Base-by-base conservation (phyloP, 2,113 vertebrate genomes). In the Puffinus mauretanicus region DNA sequence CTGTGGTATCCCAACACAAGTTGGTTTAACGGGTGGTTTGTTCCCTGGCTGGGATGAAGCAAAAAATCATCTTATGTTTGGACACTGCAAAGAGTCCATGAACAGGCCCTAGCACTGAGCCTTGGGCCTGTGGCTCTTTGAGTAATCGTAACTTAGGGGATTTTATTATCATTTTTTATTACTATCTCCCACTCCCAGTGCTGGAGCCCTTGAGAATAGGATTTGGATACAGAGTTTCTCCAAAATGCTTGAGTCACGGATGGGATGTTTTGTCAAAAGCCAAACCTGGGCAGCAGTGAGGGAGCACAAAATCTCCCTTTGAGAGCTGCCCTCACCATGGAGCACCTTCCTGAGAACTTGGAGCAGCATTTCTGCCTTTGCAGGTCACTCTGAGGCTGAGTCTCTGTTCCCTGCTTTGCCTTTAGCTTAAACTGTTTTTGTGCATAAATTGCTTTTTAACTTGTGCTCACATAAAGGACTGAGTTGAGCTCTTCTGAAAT, bases 331-430 rank as follows among this genome's bases (percentile, higher is more conserved):
- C 0, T 62, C 14, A 9, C 16, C 3, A 0, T 15, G 16, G 36
- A 64, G 21, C 71, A 24, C 47, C 54, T 76, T 73, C 44, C 60
- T 16, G 36, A 40, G 64, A 60, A 8, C 18, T 4, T 26, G 40
- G 36, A 55, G 46, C 76, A 70, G 44, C 3, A 0, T 47, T 79
- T 75, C 61, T 78, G 60, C 60, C n/a, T 66, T 25, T 40, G 42
- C 38, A 58, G 36, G 55, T 22, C 2, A 0, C 8, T 1, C 32
- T 17, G n/a, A 80, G 67, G 40, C 54, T 0, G 5, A 52, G 38
- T n/a, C 46, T 80, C 52, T 6, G 7, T 38, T 51, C 47, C 57
- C 69, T 67, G 29, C 12, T 86, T 47, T 72, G 38, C 51, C 49
- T 70, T 70, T 16, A 77, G n/a, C 46, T 71, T 75, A 4, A 87